Conservation (phyloP, 2,113 vertebrate species). For the Calidris pygmaea region DNA sequence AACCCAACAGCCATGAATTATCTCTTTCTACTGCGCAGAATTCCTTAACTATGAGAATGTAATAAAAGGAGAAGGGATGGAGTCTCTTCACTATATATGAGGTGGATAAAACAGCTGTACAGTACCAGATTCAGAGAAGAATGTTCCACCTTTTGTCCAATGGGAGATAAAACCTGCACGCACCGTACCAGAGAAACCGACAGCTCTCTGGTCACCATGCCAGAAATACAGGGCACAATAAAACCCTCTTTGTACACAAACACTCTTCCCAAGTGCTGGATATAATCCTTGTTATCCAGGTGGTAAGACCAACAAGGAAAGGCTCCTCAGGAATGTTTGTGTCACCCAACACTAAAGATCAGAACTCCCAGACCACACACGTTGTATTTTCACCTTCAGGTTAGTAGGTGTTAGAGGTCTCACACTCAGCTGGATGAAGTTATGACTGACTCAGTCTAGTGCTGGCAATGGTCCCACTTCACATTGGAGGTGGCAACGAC, state of each 20-base stretch:
- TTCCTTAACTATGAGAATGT: not conserved
- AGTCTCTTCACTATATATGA: fast-evolving
- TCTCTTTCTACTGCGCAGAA: not conserved
- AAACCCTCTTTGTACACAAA: not conserved
- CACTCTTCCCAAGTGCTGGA: not conserved
- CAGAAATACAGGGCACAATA: not conserved
- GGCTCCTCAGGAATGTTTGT: not conserved
- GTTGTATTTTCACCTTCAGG: not conserved
- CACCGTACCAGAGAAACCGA: too few species aligned
- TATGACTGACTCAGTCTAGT: not conserved
- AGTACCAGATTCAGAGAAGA: not conserved
- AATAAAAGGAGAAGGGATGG: not conserved
- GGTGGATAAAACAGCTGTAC: not conserved
- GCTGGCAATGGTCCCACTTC: not conserved
- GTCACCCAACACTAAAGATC: not conserved
- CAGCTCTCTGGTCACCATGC: not conserved
- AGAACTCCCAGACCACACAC: not conserved
- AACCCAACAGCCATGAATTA: not conserved
- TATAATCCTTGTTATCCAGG: not conserved
- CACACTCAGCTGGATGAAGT: not conserved
- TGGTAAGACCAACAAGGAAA: not conserved
- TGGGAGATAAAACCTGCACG: not conserved
- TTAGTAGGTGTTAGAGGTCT: not conserved
- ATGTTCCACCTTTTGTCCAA: not conserved
- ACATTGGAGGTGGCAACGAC: fast-evolving